Evolutionary conservation across 2,888 invertebrate genomes (phyloP), one percentile per base, ranked within the genome.

Genomic region (Troilus luridus): DNA sequence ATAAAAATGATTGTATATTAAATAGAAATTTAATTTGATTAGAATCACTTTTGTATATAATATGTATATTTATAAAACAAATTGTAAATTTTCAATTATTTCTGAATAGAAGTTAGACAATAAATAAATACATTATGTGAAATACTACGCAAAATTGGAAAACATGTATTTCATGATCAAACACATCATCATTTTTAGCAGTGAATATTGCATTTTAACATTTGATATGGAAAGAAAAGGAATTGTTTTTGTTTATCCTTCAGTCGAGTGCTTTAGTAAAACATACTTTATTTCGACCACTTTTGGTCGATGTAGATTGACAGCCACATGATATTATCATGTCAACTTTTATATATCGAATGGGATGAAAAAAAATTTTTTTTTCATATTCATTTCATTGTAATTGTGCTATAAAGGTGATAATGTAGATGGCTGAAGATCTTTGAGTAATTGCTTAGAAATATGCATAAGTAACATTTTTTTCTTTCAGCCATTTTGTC

Each of bases 51-150:
- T 85, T 85, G 85, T 85, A 85, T 3, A 85, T 85, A 85, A 14
- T 85, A 56, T 85, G 85, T 85, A 85, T 85, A 67, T 67, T 67
- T 27, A n/a, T 9, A 67, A 24, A 24, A 85, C 10, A 56, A 56
- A 85, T 19, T 85, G 85, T 85, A 85, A 85, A 77, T 0, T 85
- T 85, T 85, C 21, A 56, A 56, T 85, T 56, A 85, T 85, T 85
- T 85, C 85, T 85, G 56, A 56, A 85, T 85, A 85, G 54, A 85
- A 85, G 58, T 85, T 85, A 85, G 85, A 85, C 85, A 85, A 85
- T 85, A 85, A 85, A 85, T 85, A 85, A 85, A 56, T 85, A n/a
- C 56, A 58, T 85, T 54, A 56, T 56, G 2, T 77, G 56, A 85
- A 85, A 58, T 85, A 85, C 14, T 56, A 85, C 56, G 12, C 56